These are phyloP conservation scores for Ceratina japonica DNA, from an alignment of 1,140 invertebrate genomes.

Conservation along the genomic window DNA sequence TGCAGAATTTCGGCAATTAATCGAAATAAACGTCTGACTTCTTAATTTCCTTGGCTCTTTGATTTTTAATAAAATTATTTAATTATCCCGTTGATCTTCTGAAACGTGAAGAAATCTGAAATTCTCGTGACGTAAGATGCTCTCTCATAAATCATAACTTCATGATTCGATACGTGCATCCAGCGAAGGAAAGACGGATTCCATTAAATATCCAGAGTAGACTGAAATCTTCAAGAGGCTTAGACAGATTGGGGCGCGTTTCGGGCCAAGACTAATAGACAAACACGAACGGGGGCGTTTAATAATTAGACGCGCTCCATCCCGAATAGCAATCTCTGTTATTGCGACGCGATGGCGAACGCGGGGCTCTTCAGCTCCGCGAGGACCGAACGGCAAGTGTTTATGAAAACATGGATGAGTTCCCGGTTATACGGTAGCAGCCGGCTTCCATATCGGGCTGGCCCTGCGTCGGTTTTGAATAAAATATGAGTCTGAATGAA, in stretches of 20 bases:
- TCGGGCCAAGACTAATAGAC: neutral
- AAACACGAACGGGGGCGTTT: neutral
- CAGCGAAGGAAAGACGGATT: neutral
- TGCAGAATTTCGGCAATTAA: no score
- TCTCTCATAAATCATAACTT: no score
- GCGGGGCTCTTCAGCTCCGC: neutral
- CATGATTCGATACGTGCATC: neutral
- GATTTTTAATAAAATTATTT: no score
- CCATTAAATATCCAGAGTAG: neutral
- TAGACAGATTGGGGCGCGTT: neutral
- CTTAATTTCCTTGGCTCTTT: no score
- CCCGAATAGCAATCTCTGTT: neutral
- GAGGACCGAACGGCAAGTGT: neutral
- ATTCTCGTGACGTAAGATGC: no score
- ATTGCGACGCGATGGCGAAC: neutral
- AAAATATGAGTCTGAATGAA: constrained; percentile 23
- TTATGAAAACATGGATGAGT: constrained; percentile 18
- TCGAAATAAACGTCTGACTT: no score
- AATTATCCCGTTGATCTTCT: no score
- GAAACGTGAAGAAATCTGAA: no score
- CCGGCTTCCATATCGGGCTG: neutral
- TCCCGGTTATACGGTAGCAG: neutral
- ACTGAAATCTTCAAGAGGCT: neutral
- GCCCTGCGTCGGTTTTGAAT: neutral
- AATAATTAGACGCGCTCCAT: neutral